Percentiles rank a stretch among this genome's conserved stretches.
phyloP scores from a whole-genome alignment of 2,797 vertebrate species.

The Pseudochaenichthys georgianus region DNA sequence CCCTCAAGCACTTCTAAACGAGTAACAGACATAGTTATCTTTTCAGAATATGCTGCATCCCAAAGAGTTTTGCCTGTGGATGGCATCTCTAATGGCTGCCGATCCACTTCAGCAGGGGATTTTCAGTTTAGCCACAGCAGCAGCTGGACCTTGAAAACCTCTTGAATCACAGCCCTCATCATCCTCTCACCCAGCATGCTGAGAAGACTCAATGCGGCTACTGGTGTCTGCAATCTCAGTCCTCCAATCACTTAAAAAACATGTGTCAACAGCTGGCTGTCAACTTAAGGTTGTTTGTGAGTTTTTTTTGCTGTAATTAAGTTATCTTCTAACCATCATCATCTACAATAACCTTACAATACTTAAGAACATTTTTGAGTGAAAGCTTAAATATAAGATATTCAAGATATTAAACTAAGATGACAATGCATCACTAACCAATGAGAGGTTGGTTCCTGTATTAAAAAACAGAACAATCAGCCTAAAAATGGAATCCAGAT shows the following conservation, averaged over 20 bases:
- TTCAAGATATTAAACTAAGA: slow-evolving; percentile 5
- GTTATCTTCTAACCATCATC: slow-evolving; percentile 26
- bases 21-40: too few relatives aligned
- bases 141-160: slow-evolving; percentile 22
- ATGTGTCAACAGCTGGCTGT: slow-evolving; percentile 18
- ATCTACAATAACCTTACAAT: slow-evolving; percentile 22
- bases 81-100: slow-evolving; percentile 5
- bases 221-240: slow-evolving; percentile 8
- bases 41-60: neutral
- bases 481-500: neutral
- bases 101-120: slow-evolving; percentile 13
- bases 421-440: slow-evolving; percentile 19
- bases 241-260: slow-evolving; percentile 6
- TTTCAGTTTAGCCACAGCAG: slow-evolving; percentile 11
- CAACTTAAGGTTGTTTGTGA: slow-evolving; percentile 37
- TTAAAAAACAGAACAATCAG: too few relatives aligned
- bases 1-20: too few relatives aligned
- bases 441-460: neutral
- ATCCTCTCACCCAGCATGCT: slow-evolving; percentile 23
- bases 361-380: slow-evolving; percentile 8
- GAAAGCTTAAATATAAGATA: neutral
- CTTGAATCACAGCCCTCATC: slow-evolving; percentile 27
- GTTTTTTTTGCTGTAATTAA: slow-evolving; percentile 21
- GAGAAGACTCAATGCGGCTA: slow-evolving; percentile 21
- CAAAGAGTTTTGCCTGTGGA: neutral